Evolutionary conservation across 2,888 invertebrate species (phyloP).

Genomic region (Pammene aurita): DNA sequence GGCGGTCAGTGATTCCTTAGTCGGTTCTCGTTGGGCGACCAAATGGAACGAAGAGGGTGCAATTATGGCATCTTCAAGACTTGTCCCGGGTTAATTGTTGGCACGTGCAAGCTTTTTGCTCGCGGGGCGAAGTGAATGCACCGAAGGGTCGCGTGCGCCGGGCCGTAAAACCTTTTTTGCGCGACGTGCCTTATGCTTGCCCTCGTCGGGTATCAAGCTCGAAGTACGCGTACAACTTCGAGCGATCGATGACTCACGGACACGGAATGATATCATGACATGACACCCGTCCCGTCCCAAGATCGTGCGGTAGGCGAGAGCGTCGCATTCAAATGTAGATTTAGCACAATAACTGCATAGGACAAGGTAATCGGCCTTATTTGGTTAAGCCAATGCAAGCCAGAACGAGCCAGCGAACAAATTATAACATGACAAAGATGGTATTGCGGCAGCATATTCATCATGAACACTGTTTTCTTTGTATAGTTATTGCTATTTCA

Average conservation of each 20-base stretch:
- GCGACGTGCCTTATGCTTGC: conserved; percentile 63
- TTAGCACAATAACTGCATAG: conserved; percentile 41
- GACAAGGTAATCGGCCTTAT: conserved; percentile 49
- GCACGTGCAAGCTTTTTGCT: conserved; percentile 76
- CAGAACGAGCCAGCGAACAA: neutral
- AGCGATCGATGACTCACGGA: conserved; percentile 68
- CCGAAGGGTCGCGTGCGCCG: conserved; percentile 66
- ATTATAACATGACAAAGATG: conserved; percentile 14
- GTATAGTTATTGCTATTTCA: neutral
- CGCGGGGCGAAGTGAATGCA: conserved; percentile 63
- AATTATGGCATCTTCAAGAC: conserved; percentile 53
- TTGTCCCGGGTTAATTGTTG: conserved; percentile 73
- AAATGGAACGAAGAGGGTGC: conserved; percentile 63
- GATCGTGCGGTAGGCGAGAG: conserved; percentile 46
- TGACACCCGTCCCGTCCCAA: conserved; percentile 61
- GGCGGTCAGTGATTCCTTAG: conserved; percentile 65
- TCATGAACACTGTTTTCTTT: neutral
- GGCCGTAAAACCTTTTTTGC: conserved; percentile 66
- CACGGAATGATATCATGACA: conserved; percentile 73
- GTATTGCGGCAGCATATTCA: neutral
- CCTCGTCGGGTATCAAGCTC: conserved; percentile 60
- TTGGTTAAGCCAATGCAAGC: conserved; percentile 50
- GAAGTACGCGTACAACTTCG: conserved; percentile 62
- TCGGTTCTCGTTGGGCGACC: conserved; percentile 68
- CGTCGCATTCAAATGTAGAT: conserved; percentile 32